Evolutionary conservation across 2,113 vertebrate species (phyloP).

Genomic region (Pycnonotus jocosus): DNA sequence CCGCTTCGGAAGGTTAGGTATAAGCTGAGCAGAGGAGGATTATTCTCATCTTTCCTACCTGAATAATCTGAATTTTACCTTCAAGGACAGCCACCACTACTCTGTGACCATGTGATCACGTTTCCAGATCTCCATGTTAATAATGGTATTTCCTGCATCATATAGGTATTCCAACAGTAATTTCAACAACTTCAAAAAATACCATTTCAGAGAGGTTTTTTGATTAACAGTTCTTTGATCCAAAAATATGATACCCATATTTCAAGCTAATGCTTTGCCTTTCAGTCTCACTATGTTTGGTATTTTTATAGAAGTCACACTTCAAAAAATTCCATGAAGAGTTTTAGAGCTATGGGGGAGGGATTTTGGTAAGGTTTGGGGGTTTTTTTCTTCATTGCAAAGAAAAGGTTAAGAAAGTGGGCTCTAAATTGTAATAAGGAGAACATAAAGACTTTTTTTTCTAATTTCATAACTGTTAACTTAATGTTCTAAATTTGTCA

Average conservation of each 20-base stretch:
- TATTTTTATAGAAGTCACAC: not conserved
- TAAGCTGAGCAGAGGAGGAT: not conserved
- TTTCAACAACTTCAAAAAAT: not conserved
- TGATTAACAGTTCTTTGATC: not conserved
- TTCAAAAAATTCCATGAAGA: not conserved
- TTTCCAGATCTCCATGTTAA: not conserved
- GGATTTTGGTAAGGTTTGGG: not conserved
- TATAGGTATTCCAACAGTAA: not conserved
- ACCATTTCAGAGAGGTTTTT: not conserved
- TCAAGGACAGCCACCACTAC: rapidly evolving
- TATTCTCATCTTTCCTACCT: not conserved
- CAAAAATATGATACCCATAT: rapidly evolving
- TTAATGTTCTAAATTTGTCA: not conserved
- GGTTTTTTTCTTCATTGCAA: not conserved
- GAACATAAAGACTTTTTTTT: not conserved
- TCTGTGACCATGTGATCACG: not conserved
- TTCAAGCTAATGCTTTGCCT: not conserved
- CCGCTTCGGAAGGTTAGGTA: not conserved
- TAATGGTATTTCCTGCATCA: not conserved
- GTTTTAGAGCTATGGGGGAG: not conserved
- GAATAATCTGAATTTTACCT: not conserved
- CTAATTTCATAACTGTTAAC: not conserved
- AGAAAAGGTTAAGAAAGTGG: not conserved
- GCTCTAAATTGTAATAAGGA: not conserved
- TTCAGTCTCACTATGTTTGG: not conserved